Conservation (phyloP, 2,888 invertebrate species). For the Dicranocentrus wangi region DNA sequence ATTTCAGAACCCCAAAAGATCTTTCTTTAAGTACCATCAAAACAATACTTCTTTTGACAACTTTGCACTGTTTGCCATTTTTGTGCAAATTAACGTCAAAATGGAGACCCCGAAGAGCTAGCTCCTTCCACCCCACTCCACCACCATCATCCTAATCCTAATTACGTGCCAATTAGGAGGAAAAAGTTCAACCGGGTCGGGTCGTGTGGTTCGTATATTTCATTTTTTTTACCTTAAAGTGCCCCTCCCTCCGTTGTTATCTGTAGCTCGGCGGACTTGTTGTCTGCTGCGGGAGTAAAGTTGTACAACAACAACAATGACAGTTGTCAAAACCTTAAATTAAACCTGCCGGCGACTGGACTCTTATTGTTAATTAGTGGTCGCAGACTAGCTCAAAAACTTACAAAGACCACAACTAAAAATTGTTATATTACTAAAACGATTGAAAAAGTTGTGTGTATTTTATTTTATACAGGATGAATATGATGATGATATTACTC, state of each 20-base stretch:
- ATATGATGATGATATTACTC: background rate
- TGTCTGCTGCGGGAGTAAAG: background rate
- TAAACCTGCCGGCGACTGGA: conserved; percentile 22
- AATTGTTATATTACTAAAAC: background rate
- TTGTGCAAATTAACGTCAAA: too few relatives aligned
- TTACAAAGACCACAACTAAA: background rate
- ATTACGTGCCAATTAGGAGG: too few relatives aligned
- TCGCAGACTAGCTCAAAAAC: background rate
- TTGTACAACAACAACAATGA: conserved; percentile 32
- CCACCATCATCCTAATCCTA: too few relatives aligned
- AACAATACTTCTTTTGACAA: too few relatives aligned
- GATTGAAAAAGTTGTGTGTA: conserved; percentile 3
- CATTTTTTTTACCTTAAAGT: conserved; percentile 22
- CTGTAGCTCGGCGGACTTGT: background rate
- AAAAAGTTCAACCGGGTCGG: too few relatives aligned
- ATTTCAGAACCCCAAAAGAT: too few relatives aligned
- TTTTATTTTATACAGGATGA: conserved; percentile 52
- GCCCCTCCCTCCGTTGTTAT: conserved; percentile 36
- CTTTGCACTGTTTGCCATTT: too few relatives aligned
- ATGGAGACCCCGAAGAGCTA: too few relatives aligned
- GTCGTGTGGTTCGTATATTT: too few relatives aligned
- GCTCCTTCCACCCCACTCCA: too few relatives aligned
- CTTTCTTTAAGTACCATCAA: too few relatives aligned
- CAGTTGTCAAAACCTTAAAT: conserved; percentile 34
- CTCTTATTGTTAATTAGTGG: conserved; percentile 9